These are phyloP conservation scores for Pachycephus smyrnensis DNA, from an alignment of 2,888 invertebrate genomes.

Conservation along the genomic window DNA sequence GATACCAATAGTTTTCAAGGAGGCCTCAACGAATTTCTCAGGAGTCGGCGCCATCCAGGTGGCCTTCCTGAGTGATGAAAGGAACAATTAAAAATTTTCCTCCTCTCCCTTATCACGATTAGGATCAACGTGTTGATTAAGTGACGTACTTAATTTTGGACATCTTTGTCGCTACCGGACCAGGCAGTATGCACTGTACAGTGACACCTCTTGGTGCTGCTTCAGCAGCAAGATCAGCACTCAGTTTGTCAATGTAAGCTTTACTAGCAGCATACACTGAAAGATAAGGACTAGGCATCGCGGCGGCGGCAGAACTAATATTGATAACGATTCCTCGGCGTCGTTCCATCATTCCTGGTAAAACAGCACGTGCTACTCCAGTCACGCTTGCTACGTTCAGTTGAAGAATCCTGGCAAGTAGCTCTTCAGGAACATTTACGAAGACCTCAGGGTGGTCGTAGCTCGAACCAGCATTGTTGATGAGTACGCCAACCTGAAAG, in stretches of 20 bases:
- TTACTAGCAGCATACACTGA: constrained; percentile 91
- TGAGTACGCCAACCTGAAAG: constrained; percentile 59
- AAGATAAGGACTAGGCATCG: constrained; percentile 84
- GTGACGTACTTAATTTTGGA: constrained; percentile 74
- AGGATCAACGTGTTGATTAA: not conserved
- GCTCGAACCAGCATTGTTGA: constrained; percentile 78
- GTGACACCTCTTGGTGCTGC: constrained; percentile 79
- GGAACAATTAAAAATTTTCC: not conserved
- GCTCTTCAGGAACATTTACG: constrained; percentile 60
- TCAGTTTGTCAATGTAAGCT: constrained; percentile 86
- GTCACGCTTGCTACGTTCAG: constrained; percentile 71
- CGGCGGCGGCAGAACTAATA: constrained; percentile 85
- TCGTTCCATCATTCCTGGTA: constrained; percentile 87
- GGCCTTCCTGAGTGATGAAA: constrained; percentile 61
- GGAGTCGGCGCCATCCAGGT: constrained; percentile 83
- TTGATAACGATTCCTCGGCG: constrained; percentile 90
- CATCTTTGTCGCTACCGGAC: constrained; percentile 93
- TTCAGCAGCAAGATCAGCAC: constrained; percentile 81
- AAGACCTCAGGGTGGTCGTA: constrained; percentile 73
- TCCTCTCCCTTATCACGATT: not conserved
- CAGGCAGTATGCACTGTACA: constrained; percentile 86
- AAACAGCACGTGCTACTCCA: constrained; percentile 74
- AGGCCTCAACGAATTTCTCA: constrained; percentile 77
- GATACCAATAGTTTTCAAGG: constrained; percentile 79
- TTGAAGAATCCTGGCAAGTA: constrained; percentile 56